Evolutionary conservation across 1,140 invertebrate species (phyloP).

Genomic region (Adoxophyes honmai): DNA sequence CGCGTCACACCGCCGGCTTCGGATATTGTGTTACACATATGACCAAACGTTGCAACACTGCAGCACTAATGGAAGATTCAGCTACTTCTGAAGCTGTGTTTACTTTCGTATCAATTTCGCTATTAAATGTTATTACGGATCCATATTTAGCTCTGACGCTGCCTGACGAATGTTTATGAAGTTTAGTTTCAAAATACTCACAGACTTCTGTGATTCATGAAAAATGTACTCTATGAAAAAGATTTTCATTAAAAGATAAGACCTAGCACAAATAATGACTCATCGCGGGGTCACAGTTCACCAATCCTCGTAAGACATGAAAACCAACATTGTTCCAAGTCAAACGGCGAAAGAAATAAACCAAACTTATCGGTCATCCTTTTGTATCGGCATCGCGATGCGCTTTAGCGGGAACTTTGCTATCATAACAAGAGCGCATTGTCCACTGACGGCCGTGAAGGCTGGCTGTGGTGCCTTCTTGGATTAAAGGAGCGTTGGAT

Average conservation of each 20-base stretch:
- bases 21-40: conserved; percentile 65
- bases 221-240: no score
- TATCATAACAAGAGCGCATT: conserved; percentile 34
- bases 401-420: conserved; percentile 33
- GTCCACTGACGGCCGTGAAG: conserved; percentile 47
- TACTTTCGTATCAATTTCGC: no score
- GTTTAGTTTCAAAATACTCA: no score
- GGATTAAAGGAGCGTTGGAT: conserved; percentile 34
- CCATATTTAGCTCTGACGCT: no score
- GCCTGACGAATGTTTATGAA: no score
- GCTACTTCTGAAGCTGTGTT: no score
- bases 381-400: conserved; percentile 65
- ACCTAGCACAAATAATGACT: background rate
- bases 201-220: no score
- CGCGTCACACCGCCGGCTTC: conserved; percentile 55
- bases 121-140: no score
- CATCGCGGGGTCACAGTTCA: conserved; percentile 32
- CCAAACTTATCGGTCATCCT: conserved; percentile 69
- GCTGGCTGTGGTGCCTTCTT: conserved; percentile 23
- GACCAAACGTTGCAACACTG: conserved; percentile 12
- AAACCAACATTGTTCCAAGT: conserved; percentile 50
- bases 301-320: conserved; percentile 43
- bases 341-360: conserved; percentile 69
- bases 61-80: conserved; percentile 7
- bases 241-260: background rate